These are phyloP conservation scores for rabbit (Oryctolagus cuniculus) DNA, from an alignment of 2,113 vertebrate genomes.

Conservation along the genomic window DNA sequence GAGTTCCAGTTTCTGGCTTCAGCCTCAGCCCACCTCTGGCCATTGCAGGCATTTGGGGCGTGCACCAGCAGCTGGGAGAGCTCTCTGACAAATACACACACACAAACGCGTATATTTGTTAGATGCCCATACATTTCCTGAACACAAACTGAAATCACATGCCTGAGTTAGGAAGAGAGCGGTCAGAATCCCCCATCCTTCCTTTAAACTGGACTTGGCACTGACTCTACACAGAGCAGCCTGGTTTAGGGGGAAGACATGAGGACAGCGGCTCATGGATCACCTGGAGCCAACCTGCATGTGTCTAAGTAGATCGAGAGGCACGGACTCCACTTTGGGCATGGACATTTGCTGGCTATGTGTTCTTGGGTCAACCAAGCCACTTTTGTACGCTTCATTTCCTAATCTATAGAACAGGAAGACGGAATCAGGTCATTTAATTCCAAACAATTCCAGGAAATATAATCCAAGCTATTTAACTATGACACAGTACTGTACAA, in stretches of 20 bases:
- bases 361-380: neutral
- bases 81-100: too few species aligned
- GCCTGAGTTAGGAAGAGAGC: neutral
- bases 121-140: neutral
- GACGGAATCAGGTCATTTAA: neutral
- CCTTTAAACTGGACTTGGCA: neutral
- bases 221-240: neutral
- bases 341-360: neutral
- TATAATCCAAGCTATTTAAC: neutral
- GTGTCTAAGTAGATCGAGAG: neutral
- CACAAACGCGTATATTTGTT: too few species aligned
- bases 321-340: accelerated
- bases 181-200: too few species aligned
- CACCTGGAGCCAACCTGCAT: accelerated
- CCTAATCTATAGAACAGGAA: neutral
- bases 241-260: neutral
- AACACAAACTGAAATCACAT: neutral
- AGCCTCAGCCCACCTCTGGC: too few species aligned
- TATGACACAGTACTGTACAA: accelerated
- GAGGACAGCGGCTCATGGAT: neutral
- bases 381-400: neutral
- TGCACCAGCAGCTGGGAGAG: too few species aligned
- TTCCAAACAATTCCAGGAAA: neutral
- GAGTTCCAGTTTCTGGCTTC: too few species aligned
- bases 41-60: too few species aligned